Evolutionary conservation across 1,140 invertebrate genomes (phyloP), one percentile per base, ranked within the genome.

Genomic region (Papilio helenus): DNA sequence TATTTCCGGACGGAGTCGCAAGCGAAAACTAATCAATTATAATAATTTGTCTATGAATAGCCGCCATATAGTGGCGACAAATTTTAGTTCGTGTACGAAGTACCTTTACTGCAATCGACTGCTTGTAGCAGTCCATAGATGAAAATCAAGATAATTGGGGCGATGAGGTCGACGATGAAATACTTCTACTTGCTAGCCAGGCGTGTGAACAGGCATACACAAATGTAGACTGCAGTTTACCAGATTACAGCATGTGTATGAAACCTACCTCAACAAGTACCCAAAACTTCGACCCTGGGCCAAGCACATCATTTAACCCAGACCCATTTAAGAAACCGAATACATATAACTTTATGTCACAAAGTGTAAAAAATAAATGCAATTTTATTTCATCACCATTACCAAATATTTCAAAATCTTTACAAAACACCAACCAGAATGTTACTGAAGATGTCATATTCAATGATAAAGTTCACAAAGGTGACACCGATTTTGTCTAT

Each of bases 141-240:
- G n/a, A n/a, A n/a, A n/a, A n/a, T n/a, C n/a, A 87, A 77, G 85
- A 92, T 76, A 88, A 77, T 58, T 94, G 93, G 93, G 92, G 89
- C 3, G 91, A 95, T 76, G 93, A 94, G 51, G 88, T 89, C 82
- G 93, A 95, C 74, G 93, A 94, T 79, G 91, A 95, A 84, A 90
- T 95, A 49, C 85, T 95, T 7, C 83, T 95, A 20, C 80, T 93
- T 79, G 93, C 92, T 0, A 94, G 92, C 79, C 94, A 95, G 83
- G 94, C 88, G 5, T 94, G 90, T 79, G 94, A 95, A 72, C 82
- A 94, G n/a, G 90, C 83, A 0, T 89, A 83, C 76, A 89, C 84
- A 80, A 82, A 83, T 26, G 83, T 88, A 23, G 84, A 89, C 42
- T 88, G 85, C 76, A 72, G 76, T 49, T 49, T 93, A 14, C 89